Conservation (phyloP, 2,888 invertebrate species). For the Petrolisthes manimaculis region DNA sequence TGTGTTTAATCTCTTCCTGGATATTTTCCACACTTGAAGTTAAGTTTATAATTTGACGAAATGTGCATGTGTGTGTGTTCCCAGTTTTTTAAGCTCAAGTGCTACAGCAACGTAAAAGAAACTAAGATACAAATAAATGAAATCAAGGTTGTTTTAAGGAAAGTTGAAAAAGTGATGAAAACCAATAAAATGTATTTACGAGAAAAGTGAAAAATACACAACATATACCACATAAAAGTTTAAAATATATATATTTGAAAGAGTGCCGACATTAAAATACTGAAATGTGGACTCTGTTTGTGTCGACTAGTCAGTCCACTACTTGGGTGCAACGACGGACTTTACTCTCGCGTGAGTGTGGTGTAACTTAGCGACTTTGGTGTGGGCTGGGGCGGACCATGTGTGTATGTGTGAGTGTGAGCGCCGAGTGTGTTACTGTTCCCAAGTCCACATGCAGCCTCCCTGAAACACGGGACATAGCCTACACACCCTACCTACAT, state of each 20-base stretch:
- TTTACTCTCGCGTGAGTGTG: background rate
- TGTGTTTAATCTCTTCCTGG: background rate
- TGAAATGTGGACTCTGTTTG: too few relatives aligned
- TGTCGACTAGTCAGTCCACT: too few relatives aligned
- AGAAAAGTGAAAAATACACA: background rate
- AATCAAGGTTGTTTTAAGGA: background rate
- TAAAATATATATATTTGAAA: too few relatives aligned
- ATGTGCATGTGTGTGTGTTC: conserved; percentile 15
- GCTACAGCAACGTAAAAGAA: background rate
- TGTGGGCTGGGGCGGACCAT: background rate
- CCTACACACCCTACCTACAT: too few relatives aligned
- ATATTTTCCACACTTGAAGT: background rate
- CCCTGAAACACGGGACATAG: too few relatives aligned
- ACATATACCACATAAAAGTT: too few relatives aligned
- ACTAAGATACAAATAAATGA: conserved; percentile 5
- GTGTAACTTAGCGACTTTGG: conserved; percentile 1
- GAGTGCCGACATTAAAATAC: too few relatives aligned
- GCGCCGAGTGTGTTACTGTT: too few relatives aligned
- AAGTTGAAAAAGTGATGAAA: background rate
- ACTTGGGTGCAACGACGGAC: too few relatives aligned
- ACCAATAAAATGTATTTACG: background rate
- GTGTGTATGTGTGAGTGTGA: too few relatives aligned
- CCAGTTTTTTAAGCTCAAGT: background rate
- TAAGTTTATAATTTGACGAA: conserved; percentile 2
- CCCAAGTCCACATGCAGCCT: too few relatives aligned